phyloP scores from a whole-genome alignment of 2,888 invertebrate genomes.

The Cepaea hortensis region DNA sequence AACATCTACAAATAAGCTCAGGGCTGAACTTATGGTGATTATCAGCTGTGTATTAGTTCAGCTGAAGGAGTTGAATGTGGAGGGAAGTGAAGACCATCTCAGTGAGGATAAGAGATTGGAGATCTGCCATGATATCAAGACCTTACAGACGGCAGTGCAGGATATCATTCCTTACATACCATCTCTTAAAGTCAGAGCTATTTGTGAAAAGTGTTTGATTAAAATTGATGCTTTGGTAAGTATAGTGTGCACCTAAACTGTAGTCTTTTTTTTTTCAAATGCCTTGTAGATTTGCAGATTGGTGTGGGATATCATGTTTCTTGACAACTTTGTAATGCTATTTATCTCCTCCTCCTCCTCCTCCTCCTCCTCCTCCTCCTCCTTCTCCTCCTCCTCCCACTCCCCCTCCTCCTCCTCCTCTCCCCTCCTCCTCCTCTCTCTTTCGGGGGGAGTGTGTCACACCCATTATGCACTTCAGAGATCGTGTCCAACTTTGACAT shows the following conservation, averaged over 20 bases:
- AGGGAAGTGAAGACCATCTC: not conserved
- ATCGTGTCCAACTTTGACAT: no score
- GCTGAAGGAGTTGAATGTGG: not conserved
- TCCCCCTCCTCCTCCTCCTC: no score
- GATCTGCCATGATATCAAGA: not conserved
- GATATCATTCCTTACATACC: not conserved
- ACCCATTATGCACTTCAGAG: no score
- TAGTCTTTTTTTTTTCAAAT: no score
- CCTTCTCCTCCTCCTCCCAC: no score
- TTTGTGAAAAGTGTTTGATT: not conserved
- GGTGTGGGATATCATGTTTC: no score
- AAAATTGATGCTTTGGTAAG: not conserved
- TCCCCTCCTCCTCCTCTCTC: no score
- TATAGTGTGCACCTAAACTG: not conserved
- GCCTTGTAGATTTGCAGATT: no score
- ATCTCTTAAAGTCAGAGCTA: not conserved
- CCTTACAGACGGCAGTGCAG: not conserved
- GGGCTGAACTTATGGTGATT: not conserved
- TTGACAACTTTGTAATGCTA: no score
- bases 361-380: no score
- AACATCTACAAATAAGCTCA: not conserved
- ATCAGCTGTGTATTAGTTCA: not conserved
- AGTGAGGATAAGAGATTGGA: not conserved
- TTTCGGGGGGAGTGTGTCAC: no score
- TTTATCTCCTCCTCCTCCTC: no score